These are phyloP conservation scores for Nemotelus pantherinus DNA, from an alignment of 2,888 invertebrate genomes.

Conservation along the genomic window DNA sequence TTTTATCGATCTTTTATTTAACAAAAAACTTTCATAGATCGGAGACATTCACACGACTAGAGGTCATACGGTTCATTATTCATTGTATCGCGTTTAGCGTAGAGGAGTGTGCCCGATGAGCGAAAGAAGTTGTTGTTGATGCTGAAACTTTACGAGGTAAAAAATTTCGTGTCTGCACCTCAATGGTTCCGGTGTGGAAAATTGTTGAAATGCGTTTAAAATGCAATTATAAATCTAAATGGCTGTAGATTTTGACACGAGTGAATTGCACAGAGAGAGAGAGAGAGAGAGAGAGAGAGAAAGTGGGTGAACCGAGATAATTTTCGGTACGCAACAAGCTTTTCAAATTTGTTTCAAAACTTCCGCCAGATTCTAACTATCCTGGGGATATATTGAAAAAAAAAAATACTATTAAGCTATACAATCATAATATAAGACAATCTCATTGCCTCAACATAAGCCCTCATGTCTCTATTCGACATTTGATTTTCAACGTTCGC, in stretches of 20 bases:
- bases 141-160: not conserved
- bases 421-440: no score
- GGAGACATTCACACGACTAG: constrained; percentile 40
- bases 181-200: not conserved
- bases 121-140: not conserved
- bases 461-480: not conserved
- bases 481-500: not conserved
- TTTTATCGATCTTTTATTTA: not conserved
- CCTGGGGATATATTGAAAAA: no score
- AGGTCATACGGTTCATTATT: constrained; percentile 33
- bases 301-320: no score
- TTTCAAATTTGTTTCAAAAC: not conserved
- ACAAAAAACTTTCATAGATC: constrained; percentile 21
- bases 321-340: not conserved
- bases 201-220: not conserved
- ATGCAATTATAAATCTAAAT: no score
- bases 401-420: no score
- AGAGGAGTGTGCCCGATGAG: not conserved
- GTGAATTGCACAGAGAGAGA: no score
- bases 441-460: not conserved
- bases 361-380: not conserved
- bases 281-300: no score
- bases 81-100: constrained; percentile 11
- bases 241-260: no score
- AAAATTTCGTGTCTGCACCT: not conserved